phyloP scores from a whole-genome alignment of 2,888 invertebrate genomes.

The Pterobdella sp. region DNA sequence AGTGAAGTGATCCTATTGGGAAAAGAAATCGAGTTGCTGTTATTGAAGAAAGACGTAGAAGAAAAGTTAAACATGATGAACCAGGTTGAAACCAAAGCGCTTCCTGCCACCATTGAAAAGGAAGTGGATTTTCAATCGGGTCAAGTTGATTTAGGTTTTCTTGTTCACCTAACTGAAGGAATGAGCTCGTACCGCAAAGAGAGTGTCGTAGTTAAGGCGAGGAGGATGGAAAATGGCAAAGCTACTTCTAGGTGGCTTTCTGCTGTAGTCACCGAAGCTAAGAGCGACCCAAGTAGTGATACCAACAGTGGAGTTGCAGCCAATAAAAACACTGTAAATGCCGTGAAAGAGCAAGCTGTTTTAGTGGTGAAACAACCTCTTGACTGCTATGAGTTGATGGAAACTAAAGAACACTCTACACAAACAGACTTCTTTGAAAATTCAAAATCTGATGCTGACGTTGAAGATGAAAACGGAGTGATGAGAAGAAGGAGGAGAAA shows the following conservation, averaged over 20 bases:
- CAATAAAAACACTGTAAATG: not conserved
- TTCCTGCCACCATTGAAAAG: constrained; percentile 44
- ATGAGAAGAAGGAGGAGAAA: constrained; percentile 19
- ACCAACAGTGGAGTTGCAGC: not conserved
- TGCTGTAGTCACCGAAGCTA: not conserved
- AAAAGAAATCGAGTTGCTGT: constrained; percentile 51
- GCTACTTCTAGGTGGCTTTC: constrained; percentile 21
- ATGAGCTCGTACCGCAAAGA: not conserved
- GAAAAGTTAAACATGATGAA: constrained; percentile 48
- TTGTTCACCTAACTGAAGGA: constrained; percentile 17
- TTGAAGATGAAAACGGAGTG: constrained; percentile 17
- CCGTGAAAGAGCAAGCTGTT: not conserved
- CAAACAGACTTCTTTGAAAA: constrained; percentile 8
- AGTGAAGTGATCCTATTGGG: constrained; percentile 51
- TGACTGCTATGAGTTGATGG: constrained; percentile 12
- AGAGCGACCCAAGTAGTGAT: not conserved
- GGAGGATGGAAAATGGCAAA: constrained; percentile 16
- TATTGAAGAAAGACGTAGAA: constrained; percentile 51
- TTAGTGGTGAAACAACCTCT: not conserved
- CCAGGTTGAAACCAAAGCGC: constrained; percentile 44
- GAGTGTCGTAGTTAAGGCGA: not conserved
- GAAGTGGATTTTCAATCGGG: constrained; percentile 38
- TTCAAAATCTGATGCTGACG: not conserved
- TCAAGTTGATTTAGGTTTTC: constrained; percentile 22
- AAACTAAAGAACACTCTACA: not conserved